Evolutionary conservation across 2,888 invertebrate genomes (phyloP).

Genomic region (Dryobotodes eremita): DNA sequence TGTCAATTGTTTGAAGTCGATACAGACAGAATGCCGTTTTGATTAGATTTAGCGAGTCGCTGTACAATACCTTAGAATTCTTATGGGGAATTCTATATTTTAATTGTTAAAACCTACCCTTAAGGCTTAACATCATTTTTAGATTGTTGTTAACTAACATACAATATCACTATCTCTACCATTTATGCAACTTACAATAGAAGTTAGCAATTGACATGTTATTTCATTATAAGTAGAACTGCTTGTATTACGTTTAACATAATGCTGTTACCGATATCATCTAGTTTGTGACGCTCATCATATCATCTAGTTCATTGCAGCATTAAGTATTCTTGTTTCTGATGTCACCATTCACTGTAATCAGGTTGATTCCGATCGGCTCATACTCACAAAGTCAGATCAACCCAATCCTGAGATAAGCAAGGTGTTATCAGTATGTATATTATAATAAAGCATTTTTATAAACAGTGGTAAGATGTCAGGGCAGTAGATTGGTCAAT

Average conservation of each 20-base stretch:
- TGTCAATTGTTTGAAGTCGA: slow-evolving; percentile 9
- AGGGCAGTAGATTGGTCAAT: slow-evolving; percentile 64
- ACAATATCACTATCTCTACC: slow-evolving; percentile 15
- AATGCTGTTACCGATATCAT: slow-evolving; percentile 28
- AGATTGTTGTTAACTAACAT: slow-evolving; percentile 35
- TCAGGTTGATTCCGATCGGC: slow-evolving; percentile 10
- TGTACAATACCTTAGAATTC: slow-evolving; percentile 20
- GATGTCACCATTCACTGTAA: slow-evolving; percentile 19
- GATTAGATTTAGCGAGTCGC: slow-evolving; percentile 5
- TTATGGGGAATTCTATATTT: slow-evolving; percentile 9
- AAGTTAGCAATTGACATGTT: slow-evolving; percentile 49
- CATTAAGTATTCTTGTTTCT: slow-evolving; percentile 9
- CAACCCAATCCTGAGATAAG: slow-evolving; percentile 3
- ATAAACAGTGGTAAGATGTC: slow-evolving; percentile 58
- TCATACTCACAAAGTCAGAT: not conserved
- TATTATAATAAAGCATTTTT: slow-evolving; percentile 36
- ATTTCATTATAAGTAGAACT: slow-evolving; percentile 58
- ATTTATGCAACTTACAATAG: slow-evolving; percentile 34
- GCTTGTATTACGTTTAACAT: slow-evolving; percentile 31
- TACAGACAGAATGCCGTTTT: not conserved
- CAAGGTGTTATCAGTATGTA: slow-evolving; percentile 26
- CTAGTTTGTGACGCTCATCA: slow-evolving; percentile 24
- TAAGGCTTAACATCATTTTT: slow-evolving; percentile 16
- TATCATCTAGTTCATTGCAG: too few relatives aligned
- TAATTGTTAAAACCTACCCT: slow-evolving; percentile 11